These are phyloP conservation scores for Drosophila neocordata DNA, from an alignment of 1,140 invertebrate genomes.

Conservation along the genomic window DNA sequence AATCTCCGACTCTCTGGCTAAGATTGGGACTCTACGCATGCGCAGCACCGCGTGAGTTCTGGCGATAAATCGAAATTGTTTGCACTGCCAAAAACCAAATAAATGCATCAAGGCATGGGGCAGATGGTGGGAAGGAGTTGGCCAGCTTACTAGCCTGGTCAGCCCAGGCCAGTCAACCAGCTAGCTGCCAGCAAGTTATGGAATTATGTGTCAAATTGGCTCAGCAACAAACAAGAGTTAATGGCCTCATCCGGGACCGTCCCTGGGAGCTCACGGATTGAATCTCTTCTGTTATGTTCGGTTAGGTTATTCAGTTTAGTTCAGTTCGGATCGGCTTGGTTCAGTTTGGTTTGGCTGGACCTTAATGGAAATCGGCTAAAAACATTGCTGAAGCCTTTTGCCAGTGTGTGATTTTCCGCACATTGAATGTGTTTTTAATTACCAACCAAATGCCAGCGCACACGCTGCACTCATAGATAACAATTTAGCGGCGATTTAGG, in stretches of 20 bases:
- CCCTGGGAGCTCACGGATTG: slow-evolving; percentile 28
- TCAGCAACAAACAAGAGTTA: slow-evolving; percentile 70
- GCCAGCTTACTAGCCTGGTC: slow-evolving; percentile 1
- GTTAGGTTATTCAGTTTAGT: too few relatives aligned
- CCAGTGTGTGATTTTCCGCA: slow-evolving; percentile 75
- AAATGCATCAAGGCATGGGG: slow-evolving; percentile 66
- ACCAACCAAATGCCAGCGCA: slow-evolving; percentile 73
- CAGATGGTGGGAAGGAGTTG: not conserved
- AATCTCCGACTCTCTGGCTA: not conserved
- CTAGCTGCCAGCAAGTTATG: slow-evolving; percentile 64
- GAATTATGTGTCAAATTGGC: slow-evolving; percentile 78
- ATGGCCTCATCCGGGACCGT: slow-evolving; percentile 54
- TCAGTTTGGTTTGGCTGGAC: slow-evolving; percentile 1
- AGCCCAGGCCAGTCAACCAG: slow-evolving; percentile 20
- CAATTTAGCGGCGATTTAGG: slow-evolving; percentile 80
- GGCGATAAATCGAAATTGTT: slow-evolving; percentile 80
- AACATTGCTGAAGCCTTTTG: slow-evolving; percentile 15
- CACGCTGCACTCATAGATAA: slow-evolving; percentile 79
- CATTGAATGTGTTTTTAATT: slow-evolving; percentile 81
- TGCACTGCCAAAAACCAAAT: slow-evolving; percentile 80
- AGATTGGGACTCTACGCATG: slow-evolving; percentile 1
- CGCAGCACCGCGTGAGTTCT: slow-evolving; percentile 76
- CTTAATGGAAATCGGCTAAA: slow-evolving; percentile 63
- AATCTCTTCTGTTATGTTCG: not conserved
- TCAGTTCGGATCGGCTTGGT: not conserved